Base-by-base conservation (phyloP, 2,888 invertebrate species). In the Drosophila parthenogenetica region DNA sequence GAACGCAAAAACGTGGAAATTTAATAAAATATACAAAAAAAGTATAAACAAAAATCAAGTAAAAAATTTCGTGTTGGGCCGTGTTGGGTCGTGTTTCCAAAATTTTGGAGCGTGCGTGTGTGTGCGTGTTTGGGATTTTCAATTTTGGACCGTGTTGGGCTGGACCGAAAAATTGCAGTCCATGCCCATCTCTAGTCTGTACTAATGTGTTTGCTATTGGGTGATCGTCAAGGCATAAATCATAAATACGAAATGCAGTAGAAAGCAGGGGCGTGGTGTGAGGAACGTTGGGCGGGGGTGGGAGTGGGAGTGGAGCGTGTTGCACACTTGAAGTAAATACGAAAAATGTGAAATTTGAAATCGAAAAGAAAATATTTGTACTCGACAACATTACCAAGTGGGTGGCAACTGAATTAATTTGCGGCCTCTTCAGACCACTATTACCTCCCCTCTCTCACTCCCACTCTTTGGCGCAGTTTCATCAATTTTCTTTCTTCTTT, bases 361-460 rank as follows among this genome's bases (percentile, higher is more conserved):
- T 84, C 61, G 49, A 76, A 87, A 87, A 77, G 80, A 84, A 87
- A 89, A 89, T 85, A 80, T 85, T 87, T 79, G 71, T 32, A 58
- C 67, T 70, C 71, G 70, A 62, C 70, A 62, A 65, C 62, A 62
- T 57, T 62, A 73, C 81, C 80, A 85, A 89, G 89, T 87, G 89
- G 89, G 89, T 89, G 85, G 85, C 89, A 82, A 79, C 80, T 87
- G 87, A 89, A 89, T 85, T 85, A 86, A 85, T 89, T 87, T 89
- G 68, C 67, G 50, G 69, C 42, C 67, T 60, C 60, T 68, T 55
- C 45, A 77, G 13, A 54, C 45, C 25, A 10, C 13, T 13, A 29
- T 40, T n/a, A 3, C 11, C 32, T 16, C 17, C n/a, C 17, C 3
- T 1, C 45, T n/a, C 10, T 8, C 10, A 11, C 35, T 7, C 25